Evolutionary conservation across 2,113 vertebrate genomes (phyloP).

Genomic region (Cranoglanis bouderius): DNA sequence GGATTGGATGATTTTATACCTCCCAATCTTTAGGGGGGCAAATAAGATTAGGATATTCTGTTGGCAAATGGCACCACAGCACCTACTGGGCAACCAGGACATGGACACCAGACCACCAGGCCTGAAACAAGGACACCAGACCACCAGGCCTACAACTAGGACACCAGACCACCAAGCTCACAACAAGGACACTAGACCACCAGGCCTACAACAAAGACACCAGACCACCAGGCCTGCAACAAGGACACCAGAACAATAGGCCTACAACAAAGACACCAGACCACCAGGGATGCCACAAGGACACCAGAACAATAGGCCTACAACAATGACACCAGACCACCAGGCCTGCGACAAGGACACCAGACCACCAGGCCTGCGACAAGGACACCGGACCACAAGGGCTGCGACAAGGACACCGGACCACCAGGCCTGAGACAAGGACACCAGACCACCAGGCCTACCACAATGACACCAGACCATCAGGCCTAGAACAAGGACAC

Average conservation of each 20-base stretch:
- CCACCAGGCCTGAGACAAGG: too few relatives aligned
- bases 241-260: too few relatives aligned
- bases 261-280: background rate
- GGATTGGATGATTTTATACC: background rate
- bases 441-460: background rate
- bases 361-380: too few relatives aligned
- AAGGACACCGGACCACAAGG: too few relatives aligned
- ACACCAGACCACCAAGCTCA: background rate
- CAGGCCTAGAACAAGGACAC: background rate
- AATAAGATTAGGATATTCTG: background rate
- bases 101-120: background rate
- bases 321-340: background rate
- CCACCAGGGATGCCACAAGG: background rate
- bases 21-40: background rate
- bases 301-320: background rate
- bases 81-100: background rate
- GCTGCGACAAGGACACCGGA: too few relatives aligned
- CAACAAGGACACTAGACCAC: background rate
- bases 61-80: background rate
- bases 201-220: background rate
- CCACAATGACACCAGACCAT: background rate
- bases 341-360: too few relatives aligned
- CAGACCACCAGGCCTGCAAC: too few relatives aligned
- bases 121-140: background rate
- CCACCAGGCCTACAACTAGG: too few relatives aligned